Base-by-base conservation (phyloP, 2,888 invertebrate species). In the Kuschelorhynchus macadamiae region DNA sequence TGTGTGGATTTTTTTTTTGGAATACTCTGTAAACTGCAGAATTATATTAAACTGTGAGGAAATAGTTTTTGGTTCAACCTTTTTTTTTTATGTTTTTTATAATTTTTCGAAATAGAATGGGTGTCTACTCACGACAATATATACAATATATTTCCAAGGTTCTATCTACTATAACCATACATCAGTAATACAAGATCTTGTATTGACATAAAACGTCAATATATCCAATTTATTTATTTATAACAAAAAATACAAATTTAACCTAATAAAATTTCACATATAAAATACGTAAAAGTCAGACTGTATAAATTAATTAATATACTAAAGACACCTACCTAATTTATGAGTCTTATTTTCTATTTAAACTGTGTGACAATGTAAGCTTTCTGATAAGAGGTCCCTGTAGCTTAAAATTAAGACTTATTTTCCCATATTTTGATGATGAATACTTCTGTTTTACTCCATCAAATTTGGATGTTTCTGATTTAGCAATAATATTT, bases 401-500 rank as follows among this genome's bases (percentile, higher is more conserved):
- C 76, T 84, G 86, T n/a, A 92, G 81, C 77, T 91, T 90, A 0
- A 88, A 85, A 20, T 90, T 86, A 20, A 85, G 76, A 52, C 92
- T 89, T 17, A 92, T 90, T 82, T 89, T 90, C 69, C 88, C 88
- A 75, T 88, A 84, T 53, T 89, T 88, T 0, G 85, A 69, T 1
- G 81, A 76, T 0, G 86, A 83, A 80, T 92, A 94, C 83, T 92
- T 94, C 63, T 86, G 88, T 73, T 87, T 87, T 4, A 92, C 89
- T 0, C 91, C 87, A 78, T 91, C 90, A 74, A 89, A 87, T 81
- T 92, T 94, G 12, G 89, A 88, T 17, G 86, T 87, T 11, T 91
- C 89, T n/a, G 90, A 88, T 79, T 89, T 89, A 0, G 87, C 79
- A 4, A 95, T 87, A 59, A 93, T 83, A 59, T 85, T 84, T 0